Percentiles rank a stretch among this genome's conserved stretches.
Evolutionary conservation across 2,113 vertebrate species (phyloP).

Genomic region (Emydocephalus ijimae): DNA sequence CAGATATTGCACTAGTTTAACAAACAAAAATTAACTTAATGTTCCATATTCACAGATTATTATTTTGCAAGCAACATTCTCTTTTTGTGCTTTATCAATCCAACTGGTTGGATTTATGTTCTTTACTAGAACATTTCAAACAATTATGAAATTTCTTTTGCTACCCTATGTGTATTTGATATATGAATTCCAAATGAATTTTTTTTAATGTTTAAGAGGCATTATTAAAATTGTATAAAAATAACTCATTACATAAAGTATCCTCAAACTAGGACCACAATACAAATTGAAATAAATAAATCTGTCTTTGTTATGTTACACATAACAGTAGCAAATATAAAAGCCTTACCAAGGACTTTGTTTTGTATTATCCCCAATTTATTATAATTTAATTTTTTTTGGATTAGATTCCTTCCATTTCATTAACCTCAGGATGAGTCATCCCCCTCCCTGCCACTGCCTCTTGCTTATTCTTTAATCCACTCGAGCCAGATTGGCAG

Average conservation of each 20-base stretch:
- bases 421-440: conserved; percentile 62
- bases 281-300: conserved; percentile 57
- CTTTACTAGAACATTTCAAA: not conserved
- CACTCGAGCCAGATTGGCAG: conserved; percentile 58
- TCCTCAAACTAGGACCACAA: conserved; percentile 34
- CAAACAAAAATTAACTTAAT: not conserved
- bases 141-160: not conserved
- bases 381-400: conserved; percentile 66
- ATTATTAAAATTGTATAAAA: conserved; percentile 44
- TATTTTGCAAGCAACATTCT: not conserved
- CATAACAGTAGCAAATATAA: conserved; percentile 54
- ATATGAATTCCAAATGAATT: conserved; percentile 18
- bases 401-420: conserved; percentile 66
- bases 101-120: not conserved
- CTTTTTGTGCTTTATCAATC: conserved; percentile 21
- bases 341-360: conserved; percentile 63
- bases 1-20: not conserved
- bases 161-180: not conserved
- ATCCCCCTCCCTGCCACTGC: conserved; percentile 12
- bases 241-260: conserved; percentile 50
- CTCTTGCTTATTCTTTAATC: conserved; percentile 59
- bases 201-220: conserved; percentile 22
- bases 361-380: conserved; percentile 61
- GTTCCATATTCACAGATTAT: not conserved
- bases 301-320: conserved; percentile 58